Percentiles rank a stretch among this genome's conserved stretches.
Conservation (phyloP, 2,113 vertebrate species). For the Erinaceus europaeus region DNA sequence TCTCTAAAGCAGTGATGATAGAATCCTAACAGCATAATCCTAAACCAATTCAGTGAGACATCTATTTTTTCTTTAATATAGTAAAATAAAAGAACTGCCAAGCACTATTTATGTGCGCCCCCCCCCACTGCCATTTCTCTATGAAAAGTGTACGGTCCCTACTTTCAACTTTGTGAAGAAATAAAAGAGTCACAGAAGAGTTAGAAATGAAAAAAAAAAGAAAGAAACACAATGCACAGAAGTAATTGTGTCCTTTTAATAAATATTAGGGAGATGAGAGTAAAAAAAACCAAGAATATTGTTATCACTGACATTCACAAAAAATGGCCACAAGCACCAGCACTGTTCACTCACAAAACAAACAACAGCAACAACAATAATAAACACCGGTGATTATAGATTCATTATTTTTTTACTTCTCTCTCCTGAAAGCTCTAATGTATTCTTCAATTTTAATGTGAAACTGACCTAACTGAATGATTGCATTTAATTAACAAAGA, state of each 20-base stretch:
- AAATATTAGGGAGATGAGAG: background rate
- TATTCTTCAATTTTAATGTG: background rate
- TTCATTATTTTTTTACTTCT: background rate
- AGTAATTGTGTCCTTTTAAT: background rate
- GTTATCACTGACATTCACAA: accelerated
- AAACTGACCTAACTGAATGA: background rate
- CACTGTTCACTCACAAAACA: background rate
- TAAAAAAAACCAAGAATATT: background rate
- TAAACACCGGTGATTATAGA: background rate
- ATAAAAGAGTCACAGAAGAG: background rate
- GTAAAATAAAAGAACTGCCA: constrained; percentile 47
- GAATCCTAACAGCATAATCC: constrained; percentile 38
- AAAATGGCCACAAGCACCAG: too few relatives aligned
- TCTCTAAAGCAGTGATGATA: constrained; percentile 33
- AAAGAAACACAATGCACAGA: constrained; percentile 8
- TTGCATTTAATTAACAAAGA: constrained; percentile 33
- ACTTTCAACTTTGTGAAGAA: constrained; percentile 34
- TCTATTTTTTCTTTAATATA: constrained; percentile 56
- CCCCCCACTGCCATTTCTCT: background rate
- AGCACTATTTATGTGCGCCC: constrained; percentile 43
- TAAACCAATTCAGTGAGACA: constrained; percentile 6
- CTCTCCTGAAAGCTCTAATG: background rate
- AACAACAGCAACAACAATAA: accelerated
- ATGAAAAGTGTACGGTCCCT: background rate
- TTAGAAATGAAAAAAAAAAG: constrained; percentile 40